phyloP scores from a whole-genome alignment of 2,113 vertebrate species.

The Melanerpes aurifrons region DNA sequence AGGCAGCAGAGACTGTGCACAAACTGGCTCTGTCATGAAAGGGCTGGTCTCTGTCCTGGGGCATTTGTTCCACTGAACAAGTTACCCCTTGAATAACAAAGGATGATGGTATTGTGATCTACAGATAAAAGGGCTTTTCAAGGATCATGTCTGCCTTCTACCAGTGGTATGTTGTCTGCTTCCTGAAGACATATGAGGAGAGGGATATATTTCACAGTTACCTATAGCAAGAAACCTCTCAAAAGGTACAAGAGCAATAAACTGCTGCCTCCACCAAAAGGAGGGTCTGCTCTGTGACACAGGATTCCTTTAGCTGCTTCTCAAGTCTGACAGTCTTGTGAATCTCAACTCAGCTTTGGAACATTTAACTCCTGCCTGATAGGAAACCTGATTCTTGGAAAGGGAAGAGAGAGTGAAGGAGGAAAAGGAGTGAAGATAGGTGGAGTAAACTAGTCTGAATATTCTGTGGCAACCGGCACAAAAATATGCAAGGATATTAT shows the following conservation, averaged over 20 bases:
- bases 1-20: neutral
- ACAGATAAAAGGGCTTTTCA: constrained; percentile 27
- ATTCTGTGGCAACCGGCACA: neutral
- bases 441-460: neutral
- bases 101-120: constrained; percentile 1
- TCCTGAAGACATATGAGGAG: neutral
- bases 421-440: neutral
- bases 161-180: neutral
- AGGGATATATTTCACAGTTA: neutral
- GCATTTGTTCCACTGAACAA: constrained; percentile 5
- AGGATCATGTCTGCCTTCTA: neutral
- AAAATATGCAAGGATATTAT: neutral
- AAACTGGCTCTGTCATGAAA: neutral
- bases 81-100: constrained; percentile 23
- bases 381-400: neutral
- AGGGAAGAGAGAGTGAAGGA: neutral
- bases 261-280: neutral
- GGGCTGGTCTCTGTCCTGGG: neutral
- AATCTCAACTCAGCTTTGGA: neutral
- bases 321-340: neutral
- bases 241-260: neutral
- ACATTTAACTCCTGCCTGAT: neutral
- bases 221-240: neutral
- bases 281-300: neutral
- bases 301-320: neutral